Base-by-base conservation (phyloP, 2,888 invertebrate species). In the Philereme vetulata region DNA sequence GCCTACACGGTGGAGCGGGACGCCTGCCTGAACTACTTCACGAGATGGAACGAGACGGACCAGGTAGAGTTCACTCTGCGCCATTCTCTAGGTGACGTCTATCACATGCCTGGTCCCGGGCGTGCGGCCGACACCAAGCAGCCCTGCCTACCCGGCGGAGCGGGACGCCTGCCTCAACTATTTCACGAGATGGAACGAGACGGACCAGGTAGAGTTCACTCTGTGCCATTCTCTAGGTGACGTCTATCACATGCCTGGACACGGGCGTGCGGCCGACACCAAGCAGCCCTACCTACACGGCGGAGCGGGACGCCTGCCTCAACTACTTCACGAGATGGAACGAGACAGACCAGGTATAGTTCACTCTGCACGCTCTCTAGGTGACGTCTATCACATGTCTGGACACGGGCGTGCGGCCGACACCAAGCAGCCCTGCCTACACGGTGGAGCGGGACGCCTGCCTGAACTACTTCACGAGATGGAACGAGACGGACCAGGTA, bases 41-140 rank as follows among this genome's bases (percentile, higher is more conserved):
- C 96, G 72, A 94, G 95, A 93, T 98, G 98, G 98, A 97, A 95
- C 93, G 98, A 98, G 91, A 95, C 96, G 51, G 98, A 98, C 81
- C 98, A 98, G 93, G 92, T 91, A 57, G 40, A 47, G 11, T 5
- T 10, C 6, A 43, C 9, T n/a, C 35, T 3, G 35, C 35, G n/a
- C n/a, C n/a, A n/a, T n/a, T n/a, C n/a, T n/a, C n/a, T n/a, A n/a
- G 88, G 85, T 90, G 81, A 89, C 89, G 62, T 86, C 90, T 4
- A 76, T 90, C 48, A 88, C 88, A 35, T 84, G 86, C 5, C 74
- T 90, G 56, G 90, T 90, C 71, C 80, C 84, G 0, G 89, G 90
- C n/a, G 88, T 87, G 10, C 79, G 88, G 35, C 89, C 90, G 2
- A 78, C 80, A 61, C 89, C 89, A 4, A 90, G 93, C 85, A 76